Evolutionary conservation across 1,140 invertebrate genomes (phyloP), one percentile per base, ranked within the genome.

Genomic region (Trichonephila clavipes): DNA sequence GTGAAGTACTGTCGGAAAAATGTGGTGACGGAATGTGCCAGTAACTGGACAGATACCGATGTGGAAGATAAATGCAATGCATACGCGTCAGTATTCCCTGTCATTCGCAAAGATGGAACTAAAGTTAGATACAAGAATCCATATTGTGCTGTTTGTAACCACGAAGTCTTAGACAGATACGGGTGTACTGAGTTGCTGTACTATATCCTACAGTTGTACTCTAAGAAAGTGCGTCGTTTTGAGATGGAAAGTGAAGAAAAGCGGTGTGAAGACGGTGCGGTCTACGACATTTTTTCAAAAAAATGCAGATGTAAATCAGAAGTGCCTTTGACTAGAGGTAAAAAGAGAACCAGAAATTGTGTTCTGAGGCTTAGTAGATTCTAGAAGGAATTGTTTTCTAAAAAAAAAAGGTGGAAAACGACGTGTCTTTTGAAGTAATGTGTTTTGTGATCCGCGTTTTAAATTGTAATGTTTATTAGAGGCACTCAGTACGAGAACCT

Each of bases 81-180:
- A 5, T 89, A 72, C 88, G 72, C 51, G 88, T 24, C 62, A n/a
- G 10, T 72, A 19, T 40, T 72, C 24, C 12, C 16, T 6, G 19
- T 3, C n/a, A 34, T n/a, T n/a, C 59, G 1, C 4, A 2, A 40
- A 40, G 34, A 40, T 4, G 34, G 34, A 40, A 40, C 34, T 1
- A 14, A 72, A 51, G 40, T 89, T 24, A 21, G 14, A 28, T 72
- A 89, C 21, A 59, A 64, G 72, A 89, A 89, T 21, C 62, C 88
- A 5, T 34, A 89, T 19, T 89, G 88, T 44, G 88, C 88, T 10
- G 40, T 89, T 58, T 89, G 88, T 34, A 89, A 89, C 58, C 58
- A 51, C 59, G 62, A 72, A 51, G 19, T n/a, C 8, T 10, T 72
- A 7, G 5, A 34, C 44, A 40, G 18, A 72, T 24, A 4, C 10